Evolutionary conservation across 1,140 invertebrate species (phyloP).

Genomic region (Drosophila kurseongensis): DNA sequence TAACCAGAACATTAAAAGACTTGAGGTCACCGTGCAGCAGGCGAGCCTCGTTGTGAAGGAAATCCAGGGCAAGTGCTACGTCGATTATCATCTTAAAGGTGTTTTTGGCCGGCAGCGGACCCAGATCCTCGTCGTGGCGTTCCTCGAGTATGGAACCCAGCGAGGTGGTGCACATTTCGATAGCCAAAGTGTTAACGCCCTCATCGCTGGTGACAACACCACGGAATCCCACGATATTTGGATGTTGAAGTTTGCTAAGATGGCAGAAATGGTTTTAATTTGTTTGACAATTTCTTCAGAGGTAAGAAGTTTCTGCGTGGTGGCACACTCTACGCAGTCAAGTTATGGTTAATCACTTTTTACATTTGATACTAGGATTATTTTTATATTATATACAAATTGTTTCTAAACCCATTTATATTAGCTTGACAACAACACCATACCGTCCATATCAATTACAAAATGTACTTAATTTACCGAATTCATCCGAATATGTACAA

Average conservation of each 20-base stretch:
- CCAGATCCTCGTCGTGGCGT: constrained; percentile 86
- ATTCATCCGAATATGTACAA: too few species aligned
- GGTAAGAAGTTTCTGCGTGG: too few species aligned
- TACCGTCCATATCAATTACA: too few species aligned
- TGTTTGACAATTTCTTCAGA: background rate
- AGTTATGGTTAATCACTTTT: too few species aligned
- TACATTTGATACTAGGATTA: too few species aligned
- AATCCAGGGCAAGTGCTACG: constrained; percentile 90
- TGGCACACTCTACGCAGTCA: too few species aligned
- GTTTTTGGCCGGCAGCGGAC: constrained; percentile 87
- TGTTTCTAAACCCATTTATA: too few species aligned
- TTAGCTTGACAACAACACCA: too few species aligned
- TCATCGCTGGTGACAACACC: constrained; percentile 87
- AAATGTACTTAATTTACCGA: too few species aligned
- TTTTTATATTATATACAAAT: too few species aligned
- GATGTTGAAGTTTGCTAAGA: constrained; percentile 90
- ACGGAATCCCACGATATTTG: constrained; percentile 93
- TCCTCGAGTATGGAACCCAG: constrained; percentile 90
- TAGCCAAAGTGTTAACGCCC: constrained; percentile 88
- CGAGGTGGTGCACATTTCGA: constrained; percentile 89
- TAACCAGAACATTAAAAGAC: constrained; percentile 92
- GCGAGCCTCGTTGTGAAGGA: constrained; percentile 90
- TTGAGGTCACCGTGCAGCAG: constrained; percentile 94
- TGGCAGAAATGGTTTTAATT: constrained; percentile 63
- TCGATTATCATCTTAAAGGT: constrained; percentile 88